Evolutionary conservation across 2,113 vertebrate species (phyloP).

Genomic region (Vicugna pacos): DNA sequence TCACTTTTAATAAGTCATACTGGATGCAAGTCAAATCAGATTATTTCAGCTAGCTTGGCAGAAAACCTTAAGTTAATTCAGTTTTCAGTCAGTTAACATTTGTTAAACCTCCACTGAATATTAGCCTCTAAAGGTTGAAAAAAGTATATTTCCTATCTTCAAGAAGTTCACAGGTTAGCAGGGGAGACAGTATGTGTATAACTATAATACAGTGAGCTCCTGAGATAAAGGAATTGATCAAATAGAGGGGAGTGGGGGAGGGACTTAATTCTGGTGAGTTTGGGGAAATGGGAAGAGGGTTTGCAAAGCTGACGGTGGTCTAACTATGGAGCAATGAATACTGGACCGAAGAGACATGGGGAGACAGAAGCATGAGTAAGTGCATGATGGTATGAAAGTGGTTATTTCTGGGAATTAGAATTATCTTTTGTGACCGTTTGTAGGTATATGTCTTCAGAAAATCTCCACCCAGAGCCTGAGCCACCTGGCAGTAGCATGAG

Average conservation of each 20-base stretch:
- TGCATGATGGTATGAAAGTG: not conserved
- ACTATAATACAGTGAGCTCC: not conserved
- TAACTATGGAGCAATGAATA: not conserved
- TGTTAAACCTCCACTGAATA: not conserved
- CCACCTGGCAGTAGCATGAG: not conserved
- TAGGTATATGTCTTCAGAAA: not conserved
- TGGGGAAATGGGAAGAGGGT: not conserved
- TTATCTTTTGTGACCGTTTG: not conserved
- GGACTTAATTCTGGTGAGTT: not conserved
- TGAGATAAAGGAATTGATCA: not conserved
- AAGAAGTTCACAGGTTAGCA: not conserved
- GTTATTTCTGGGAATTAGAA: not conserved
- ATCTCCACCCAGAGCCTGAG: not conserved
- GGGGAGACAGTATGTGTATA: not conserved
- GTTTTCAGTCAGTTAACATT: constrained; percentile 1
- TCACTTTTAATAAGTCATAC: not conserved
- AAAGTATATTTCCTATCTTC: not conserved
- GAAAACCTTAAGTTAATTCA: not conserved
- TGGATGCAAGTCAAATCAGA: not conserved
- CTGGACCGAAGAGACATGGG: not conserved
- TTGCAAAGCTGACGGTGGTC: not conserved
- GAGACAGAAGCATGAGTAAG: not conserved
- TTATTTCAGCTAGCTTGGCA: not conserved
- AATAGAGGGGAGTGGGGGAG: not conserved
- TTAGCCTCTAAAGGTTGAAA: constrained; percentile 19